Base-by-base conservation (phyloP, 2,113 vertebrate species). In the Austrofundulus limnaeus region DNA sequence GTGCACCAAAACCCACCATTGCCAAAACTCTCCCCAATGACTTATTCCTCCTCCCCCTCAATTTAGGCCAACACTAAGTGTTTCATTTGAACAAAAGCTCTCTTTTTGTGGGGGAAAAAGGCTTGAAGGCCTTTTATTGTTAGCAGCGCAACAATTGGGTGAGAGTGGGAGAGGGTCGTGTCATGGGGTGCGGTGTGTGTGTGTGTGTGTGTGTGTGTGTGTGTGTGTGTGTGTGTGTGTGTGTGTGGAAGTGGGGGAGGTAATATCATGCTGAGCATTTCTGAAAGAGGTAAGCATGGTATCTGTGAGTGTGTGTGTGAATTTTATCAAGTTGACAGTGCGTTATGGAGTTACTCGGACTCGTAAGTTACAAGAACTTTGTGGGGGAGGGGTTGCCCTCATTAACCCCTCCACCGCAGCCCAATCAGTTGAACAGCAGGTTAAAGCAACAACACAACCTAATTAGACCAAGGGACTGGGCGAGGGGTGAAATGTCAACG, bases 391-490 rank as follows among this genome's bases (percentile, higher is more conserved):
- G 80, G 82, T 51, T 73, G 84, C 78, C 81, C 87, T 92, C 88
- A 89, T 86, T 87, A 81, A 87, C 81, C 79, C 67, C 81, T 83
- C 84, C 72, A 69, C 87, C 85, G 85, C 58, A 48, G 63, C 78
- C 88, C 83, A 85, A 87, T 87, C 81, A 76, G 84, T 91, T 81
- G 85, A 90, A 85, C 88, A 82, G 82, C 83, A 85, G 83, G 92
- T 93, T 92, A 90, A 89, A 92, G 93, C 93, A 94, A 93, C 90
- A 93, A 92, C 87, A 90, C 88, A 87, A 80, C 83, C 88, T 95
- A 94, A 94, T 93, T 94, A 94, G 91, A 83, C 88, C 80, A 75
- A 81, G 91, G 89, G 88, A 86, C 78, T 72, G 86, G 78, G 80
- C 45, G 62, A 58, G 55, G 75, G 90, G 89, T 90, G 85, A 94